Conservation (phyloP, 2,797 vertebrate genomes). For the Phrynocephalus guinanensis region DNA sequence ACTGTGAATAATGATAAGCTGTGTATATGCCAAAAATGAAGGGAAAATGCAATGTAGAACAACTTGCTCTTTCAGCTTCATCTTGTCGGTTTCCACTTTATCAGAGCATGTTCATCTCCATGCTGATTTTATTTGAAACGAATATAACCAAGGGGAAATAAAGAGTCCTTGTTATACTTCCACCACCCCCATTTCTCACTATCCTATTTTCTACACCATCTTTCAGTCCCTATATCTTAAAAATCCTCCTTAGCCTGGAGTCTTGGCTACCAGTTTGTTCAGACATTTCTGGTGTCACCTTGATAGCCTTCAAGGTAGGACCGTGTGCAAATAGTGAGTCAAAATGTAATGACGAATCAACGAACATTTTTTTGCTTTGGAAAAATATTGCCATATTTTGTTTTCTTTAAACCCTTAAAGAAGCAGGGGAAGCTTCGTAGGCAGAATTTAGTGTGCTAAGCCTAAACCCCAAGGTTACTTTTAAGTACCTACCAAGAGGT, state of each 20-base stretch:
- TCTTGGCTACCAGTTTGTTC: too few species aligned
- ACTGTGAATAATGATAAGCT: conserved; percentile 1
- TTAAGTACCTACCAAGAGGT: background rate
- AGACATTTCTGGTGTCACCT: too few species aligned
- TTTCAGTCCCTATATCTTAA: too few species aligned
- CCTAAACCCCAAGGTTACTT: background rate
- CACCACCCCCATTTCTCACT: background rate
- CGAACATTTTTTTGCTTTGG: background rate
- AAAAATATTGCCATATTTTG: background rate
- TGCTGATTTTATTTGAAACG: background rate
- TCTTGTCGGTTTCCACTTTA: background rate
- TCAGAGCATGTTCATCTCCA: background rate
- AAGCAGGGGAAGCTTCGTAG: background rate
- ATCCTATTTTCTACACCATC: too few species aligned
- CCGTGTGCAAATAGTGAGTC: background rate
- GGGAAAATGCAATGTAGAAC: background rate
- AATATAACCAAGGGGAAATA: background rate
- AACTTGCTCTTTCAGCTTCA: background rate
- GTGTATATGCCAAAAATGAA: background rate
- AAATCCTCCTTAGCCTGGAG: too few species aligned
- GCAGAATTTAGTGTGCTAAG: background rate
- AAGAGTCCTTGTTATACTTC: background rate
- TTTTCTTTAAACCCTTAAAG: background rate
- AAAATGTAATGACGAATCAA: background rate
- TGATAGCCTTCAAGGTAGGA: too few species aligned